These are phyloP conservation scores for Thermophis baileyi DNA, from an alignment of 2,113 vertebrate genomes.

Conservation along the genomic window DNA sequence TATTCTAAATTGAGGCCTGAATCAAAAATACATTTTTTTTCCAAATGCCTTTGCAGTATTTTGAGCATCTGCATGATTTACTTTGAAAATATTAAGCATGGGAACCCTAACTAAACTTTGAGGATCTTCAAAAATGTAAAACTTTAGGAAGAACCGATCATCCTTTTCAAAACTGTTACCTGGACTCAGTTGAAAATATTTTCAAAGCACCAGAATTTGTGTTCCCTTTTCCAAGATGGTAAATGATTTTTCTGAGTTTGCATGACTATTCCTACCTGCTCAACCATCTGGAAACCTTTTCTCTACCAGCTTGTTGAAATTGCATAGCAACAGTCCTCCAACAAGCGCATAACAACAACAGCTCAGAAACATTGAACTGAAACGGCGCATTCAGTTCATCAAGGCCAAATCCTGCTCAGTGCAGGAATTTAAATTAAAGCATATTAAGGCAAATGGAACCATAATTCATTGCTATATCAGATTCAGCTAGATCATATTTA, in stretches of 20 bases:
- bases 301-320: neutral
- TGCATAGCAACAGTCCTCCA: neutral
- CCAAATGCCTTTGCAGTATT: neutral
- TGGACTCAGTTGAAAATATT: neutral
- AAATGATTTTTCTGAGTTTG: neutral
- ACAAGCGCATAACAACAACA: neutral
- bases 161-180: neutral
- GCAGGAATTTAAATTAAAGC: neutral
- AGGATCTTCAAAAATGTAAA: neutral
- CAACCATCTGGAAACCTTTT: neutral
- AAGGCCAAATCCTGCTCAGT: neutral
- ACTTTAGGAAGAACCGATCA: neutral
- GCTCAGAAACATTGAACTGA: neutral
- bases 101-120: neutral
- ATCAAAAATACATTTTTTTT: neutral
- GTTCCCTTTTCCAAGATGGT: neutral
- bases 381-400: neutral
- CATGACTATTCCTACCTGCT: neutral
- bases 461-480: neutral
- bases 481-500: neutral
- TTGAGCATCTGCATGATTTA: neutral
- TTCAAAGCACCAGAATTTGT: neutral
- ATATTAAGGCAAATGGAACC: neutral
- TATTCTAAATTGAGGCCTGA: neutral
- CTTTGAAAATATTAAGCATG: neutral